Conservation (phyloP, 2,113 vertebrate species). For the Catharus fuscescens region DNA sequence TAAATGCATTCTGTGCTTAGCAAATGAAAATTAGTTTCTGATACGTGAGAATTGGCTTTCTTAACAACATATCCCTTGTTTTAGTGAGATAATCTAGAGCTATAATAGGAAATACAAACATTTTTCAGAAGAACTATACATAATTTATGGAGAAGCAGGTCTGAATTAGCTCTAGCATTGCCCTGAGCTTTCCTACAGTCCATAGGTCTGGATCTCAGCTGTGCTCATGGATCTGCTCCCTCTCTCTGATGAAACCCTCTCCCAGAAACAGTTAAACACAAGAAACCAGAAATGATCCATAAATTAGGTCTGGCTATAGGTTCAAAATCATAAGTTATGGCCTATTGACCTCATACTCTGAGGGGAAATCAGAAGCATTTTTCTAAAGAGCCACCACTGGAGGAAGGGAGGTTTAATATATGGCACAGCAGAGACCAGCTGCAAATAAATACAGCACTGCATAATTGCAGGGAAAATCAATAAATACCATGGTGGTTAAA, state of each 20-base stretch:
- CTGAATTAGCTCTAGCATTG: not conserved
- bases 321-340: slow-evolving; percentile 57
- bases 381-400: slow-evolving; percentile 15
- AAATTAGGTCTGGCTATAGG: slow-evolving; percentile 52
- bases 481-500: slow-evolving; percentile 11
- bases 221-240: not conserved
- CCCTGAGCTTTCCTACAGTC: not conserved
- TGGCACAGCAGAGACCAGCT: not conserved
- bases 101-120: not conserved
- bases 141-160: not conserved
- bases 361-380: slow-evolving; percentile 53
- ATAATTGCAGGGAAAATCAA: slow-evolving; percentile 39
- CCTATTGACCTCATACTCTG: slow-evolving; percentile 58
- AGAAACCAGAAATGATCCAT: slow-evolving; percentile 43
- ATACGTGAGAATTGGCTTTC: not conserved
- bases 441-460: not conserved
- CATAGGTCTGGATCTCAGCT: not conserved
- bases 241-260: not conserved
- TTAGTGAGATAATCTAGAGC: not conserved
- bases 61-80: not conserved
- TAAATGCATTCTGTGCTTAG: not conserved
- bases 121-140: not conserved
- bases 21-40: not conserved
- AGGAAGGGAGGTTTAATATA: slow-evolving; percentile 30
- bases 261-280: slow-evolving; percentile 28